These are phyloP conservation scores for Fregata magnificens DNA, from an alignment of 2,113 vertebrate species.

Conservation along the genomic window DNA sequence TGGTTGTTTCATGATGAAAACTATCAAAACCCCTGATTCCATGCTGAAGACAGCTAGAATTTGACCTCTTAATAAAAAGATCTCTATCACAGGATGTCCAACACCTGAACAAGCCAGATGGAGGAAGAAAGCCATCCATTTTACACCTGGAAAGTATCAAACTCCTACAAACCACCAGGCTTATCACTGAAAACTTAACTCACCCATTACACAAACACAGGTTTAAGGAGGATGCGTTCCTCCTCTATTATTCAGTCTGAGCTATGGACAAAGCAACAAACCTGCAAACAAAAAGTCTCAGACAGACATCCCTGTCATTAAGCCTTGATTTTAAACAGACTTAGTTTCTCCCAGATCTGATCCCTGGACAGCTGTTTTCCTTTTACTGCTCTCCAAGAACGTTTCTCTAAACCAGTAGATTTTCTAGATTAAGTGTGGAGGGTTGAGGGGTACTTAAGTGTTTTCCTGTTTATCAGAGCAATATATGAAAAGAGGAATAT, in stretches of 20 bases:
- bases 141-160: neutral
- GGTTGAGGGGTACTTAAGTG: neutral
- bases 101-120: neutral
- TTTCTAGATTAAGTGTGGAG: neutral
- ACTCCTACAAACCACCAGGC: neutral
- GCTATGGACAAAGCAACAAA: neutral
- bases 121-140: neutral
- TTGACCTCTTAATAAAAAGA: neutral
- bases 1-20: neutral
- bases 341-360: neutral
- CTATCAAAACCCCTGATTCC: neutral
- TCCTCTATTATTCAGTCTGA: neutral
- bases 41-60: neutral
- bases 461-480: slow-evolving; percentile 33
- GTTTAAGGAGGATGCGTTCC: neutral
- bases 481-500: neutral
- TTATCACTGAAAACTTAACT: neutral
- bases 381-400: slow-evolving; percentile 25
- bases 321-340: slow-evolving; percentile 12
- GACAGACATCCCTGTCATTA: neutral
- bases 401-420: neutral
- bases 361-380: slow-evolving; percentile 29
- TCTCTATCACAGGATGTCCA: neutral
- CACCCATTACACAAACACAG: fast-evolving
- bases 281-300: neutral